Conservation (phyloP, 1,140 invertebrate species). For the Nymphalis io region DNA sequence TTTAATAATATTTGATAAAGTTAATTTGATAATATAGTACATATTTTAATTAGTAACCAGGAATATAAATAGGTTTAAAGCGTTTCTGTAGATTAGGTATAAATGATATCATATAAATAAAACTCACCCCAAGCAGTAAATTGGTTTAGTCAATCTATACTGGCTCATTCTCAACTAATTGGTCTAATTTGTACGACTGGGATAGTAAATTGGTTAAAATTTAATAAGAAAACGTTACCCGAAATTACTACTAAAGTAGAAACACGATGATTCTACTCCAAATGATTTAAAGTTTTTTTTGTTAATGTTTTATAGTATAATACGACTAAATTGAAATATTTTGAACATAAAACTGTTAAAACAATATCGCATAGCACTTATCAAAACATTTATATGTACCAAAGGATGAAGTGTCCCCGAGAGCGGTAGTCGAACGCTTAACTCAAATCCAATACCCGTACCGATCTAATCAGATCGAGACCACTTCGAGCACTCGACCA, state of each 20-base stretch:
- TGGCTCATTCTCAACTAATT: background rate
- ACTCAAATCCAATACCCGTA: slow-evolving; percentile 54
- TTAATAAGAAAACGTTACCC: background rate
- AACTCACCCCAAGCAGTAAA: background rate
- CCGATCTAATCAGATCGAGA: slow-evolving; percentile 57
- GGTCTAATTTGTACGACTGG: background rate
- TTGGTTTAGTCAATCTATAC: slow-evolving; percentile 5
- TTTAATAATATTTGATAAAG: no score
- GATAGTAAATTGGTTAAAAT: background rate
- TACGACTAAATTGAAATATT: background rate
- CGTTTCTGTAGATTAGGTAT: no score
- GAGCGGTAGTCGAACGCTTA: slow-evolving; percentile 34
- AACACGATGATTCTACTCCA: no score
- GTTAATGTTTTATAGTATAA: background rate
- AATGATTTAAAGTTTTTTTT: background rate
- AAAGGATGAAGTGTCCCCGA: slow-evolving; percentile 14
- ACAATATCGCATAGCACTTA: background rate
- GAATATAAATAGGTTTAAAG: no score
- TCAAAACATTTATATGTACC: slow-evolving; percentile 19
- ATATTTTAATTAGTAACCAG: no score
- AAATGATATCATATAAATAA: slow-evolving; percentile 7
- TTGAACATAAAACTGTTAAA: background rate
- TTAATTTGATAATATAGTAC: no score
- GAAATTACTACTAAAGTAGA: background rate
- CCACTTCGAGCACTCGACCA: slow-evolving; percentile 48